Base-by-base conservation (phyloP, 2,113 vertebrate genomes). In the Entelurus aequoreus region DNA sequence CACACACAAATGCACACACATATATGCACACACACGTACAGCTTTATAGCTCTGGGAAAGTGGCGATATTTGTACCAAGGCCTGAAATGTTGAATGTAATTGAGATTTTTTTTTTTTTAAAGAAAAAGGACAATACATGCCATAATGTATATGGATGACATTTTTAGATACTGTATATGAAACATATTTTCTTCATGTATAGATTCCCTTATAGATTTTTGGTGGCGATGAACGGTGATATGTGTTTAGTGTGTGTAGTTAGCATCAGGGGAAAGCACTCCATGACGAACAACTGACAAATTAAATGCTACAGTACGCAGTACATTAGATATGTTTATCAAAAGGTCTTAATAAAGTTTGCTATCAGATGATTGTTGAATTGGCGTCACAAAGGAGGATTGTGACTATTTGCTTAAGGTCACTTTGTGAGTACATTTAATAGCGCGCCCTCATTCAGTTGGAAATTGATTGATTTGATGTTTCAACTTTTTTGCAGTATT, bases 1-100 rank as follows among this genome's bases (percentile, higher is more conserved):
- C 57, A 48, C 55, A 44, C 65, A 66, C 49, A 58, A 54, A 49
- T 54, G 63, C 48, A 62, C 55, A 81, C 57, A 51, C 65, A 63
- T 16, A 42, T 58, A 69, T 6, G 69, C 54, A 73, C 46, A 63
- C 70, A 72, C 40, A 56, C 52, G 65, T 42, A 65, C 44, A 65
- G 21, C 7, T 37, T 35, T 48, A 16, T 46, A 48, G 42, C 84
- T 89, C 85, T 83, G 77, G 82, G 54, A 71, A 90, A 92, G 86
- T 88, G 87, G 88, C 92, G 88, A 86, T 89, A 90, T 86, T 77
- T 75, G 83, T 84, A 77, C 75, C 63, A 88, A 89, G 89, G 88
- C 84, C 87, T 74, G 69, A 88, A 90, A 91, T 85, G 84, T 90
- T 90, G 94, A 96, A 94, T 95, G 94, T 94, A 95, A 91, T 92